Conservation (phyloP, 2,113 vertebrate genomes). For the Elgaria multicarinata region DNA sequence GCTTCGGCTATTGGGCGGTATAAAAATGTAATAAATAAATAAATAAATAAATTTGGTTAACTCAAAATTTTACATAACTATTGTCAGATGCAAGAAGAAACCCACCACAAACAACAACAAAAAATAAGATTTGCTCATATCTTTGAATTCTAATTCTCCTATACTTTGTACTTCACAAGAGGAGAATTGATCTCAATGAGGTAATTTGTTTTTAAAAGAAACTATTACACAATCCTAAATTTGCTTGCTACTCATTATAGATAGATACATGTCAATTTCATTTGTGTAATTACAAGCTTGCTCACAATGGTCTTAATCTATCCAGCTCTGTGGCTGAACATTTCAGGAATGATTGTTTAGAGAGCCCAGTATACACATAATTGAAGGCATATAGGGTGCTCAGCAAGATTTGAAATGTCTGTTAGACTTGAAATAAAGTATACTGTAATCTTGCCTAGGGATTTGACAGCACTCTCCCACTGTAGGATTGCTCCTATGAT, state of each 20-base stretch:
- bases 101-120: not conserved
- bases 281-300: conserved; percentile 10
- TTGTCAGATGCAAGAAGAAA: conserved; percentile 3
- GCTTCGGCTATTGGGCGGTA: no score
- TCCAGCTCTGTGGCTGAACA: not conserved
- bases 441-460: not conserved
- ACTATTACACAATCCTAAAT: not conserved
- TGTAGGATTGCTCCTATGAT: accelerated
- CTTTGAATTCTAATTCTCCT: not conserved
- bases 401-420: not conserved
- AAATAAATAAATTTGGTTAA: no score
- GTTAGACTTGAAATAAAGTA: not conserved
- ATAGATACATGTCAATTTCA: not conserved
- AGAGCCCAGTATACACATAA: not conserved
- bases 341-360: not conserved
- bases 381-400: not conserved
- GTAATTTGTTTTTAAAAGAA: conserved; percentile 7
- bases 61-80: not conserved
- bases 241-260: conserved; percentile 6
- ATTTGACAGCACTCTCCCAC: not conserved
- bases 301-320: conserved; percentile 10
- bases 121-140: not conserved
- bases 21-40: no score
- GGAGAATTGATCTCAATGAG: not conserved
- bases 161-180: not conserved